Conservation (phyloP, 1,140 invertebrate species). For the Cyclina sinensis region DNA sequence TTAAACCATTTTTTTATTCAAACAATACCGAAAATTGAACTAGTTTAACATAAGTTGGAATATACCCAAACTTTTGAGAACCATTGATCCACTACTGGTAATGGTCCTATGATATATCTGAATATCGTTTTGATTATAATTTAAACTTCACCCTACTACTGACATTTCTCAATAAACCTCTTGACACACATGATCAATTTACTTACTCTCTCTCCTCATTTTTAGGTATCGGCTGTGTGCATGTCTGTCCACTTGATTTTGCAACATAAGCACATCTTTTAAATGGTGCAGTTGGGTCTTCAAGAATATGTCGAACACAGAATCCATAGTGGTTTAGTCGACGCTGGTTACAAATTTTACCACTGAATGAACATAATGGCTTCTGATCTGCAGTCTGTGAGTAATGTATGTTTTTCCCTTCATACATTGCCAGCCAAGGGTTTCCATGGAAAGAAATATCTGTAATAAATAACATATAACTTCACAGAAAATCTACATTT, state of each 20-base stretch:
- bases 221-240: constrained; percentile 87
- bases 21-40: no score
- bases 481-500: no score
- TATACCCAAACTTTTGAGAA: no score
- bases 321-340: constrained; percentile 88
- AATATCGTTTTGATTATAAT: no score
- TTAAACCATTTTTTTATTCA: no score
- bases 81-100: no score
- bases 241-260: constrained; percentile 86
- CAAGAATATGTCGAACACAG: constrained; percentile 87
- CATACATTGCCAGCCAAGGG: constrained; percentile 86
- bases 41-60: no score
- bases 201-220: constrained; percentile 87
- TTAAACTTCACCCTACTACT: no score
- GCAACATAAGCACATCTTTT: constrained; percentile 86
- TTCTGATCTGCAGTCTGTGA: constrained; percentile 87
- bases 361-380: constrained; percentile 88
- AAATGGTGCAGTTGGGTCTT: constrained; percentile 86
- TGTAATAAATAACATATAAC: neutral
- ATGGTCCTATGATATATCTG: no score
- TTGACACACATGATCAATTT: neutral
- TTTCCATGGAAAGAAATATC: constrained; percentile 47
- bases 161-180: no score
- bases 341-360: constrained; percentile 87
- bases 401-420: constrained; percentile 88